Conservation (phyloP, 1,140 invertebrate species). For the Drosophila tsacasi region DNA sequence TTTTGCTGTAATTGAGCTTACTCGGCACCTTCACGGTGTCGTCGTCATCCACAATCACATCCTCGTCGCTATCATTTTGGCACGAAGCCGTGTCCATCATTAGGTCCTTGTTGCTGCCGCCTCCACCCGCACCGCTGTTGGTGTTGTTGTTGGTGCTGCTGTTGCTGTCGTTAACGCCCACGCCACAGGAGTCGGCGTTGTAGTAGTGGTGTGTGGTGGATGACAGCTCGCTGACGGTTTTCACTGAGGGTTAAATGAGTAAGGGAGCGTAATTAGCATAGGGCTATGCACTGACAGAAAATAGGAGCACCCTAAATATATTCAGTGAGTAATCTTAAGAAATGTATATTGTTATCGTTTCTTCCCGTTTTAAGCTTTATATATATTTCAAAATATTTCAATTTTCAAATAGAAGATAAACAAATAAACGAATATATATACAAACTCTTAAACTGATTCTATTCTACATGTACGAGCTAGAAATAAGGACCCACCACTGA, state of each 20-base stretch:
- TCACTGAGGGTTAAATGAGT: conserved; percentile 53
- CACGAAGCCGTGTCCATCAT: conserved; percentile 78
- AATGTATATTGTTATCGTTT: not conserved
- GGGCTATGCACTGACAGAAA: not conserved
- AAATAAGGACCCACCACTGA: conserved; percentile 68
- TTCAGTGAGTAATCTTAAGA: not conserved
- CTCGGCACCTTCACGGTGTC: conserved; percentile 74
- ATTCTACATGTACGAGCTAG: not conserved
- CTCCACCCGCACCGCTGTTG: conserved; percentile 33
- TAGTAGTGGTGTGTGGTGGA: conserved; percentile 84
- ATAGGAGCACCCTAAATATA: not conserved
- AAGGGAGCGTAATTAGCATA: conserved; percentile 16
- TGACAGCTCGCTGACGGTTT: conserved; percentile 84
- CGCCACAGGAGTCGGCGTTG: conserved; percentile 83
- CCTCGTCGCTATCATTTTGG: conserved; percentile 84
- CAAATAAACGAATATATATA: not conserved
- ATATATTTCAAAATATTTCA: no score
- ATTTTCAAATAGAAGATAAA: not conserved
- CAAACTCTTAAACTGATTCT: no score
- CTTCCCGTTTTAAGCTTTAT: not conserved
- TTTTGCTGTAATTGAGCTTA: conserved; percentile 53
- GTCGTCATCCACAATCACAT: conserved; percentile 84
- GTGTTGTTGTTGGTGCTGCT: conserved; percentile 53
- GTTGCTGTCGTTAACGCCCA: conserved; percentile 62
- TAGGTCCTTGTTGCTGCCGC: conserved; percentile 68